phyloP scores from a whole-genome alignment of 2,113 vertebrate species.

The Anoplopoma fimbria region DNA sequence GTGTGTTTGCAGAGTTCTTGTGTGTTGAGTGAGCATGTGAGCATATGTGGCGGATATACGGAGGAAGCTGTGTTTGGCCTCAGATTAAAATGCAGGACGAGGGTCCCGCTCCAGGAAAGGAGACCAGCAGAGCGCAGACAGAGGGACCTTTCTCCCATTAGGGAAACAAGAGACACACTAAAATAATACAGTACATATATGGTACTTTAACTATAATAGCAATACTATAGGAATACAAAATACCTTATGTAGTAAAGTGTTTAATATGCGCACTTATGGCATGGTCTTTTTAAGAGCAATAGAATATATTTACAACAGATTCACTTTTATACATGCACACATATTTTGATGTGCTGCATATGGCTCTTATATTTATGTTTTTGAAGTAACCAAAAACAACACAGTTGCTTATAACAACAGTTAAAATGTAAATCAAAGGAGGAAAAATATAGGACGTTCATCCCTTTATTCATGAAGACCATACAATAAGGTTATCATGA shows the following conservation, averaged over 20 bases:
- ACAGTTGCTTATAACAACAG: background rate
- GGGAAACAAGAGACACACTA: constrained; percentile 39
- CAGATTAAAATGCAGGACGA: constrained; percentile 79
- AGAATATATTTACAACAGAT: background rate
- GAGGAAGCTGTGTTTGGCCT: constrained; percentile 81
- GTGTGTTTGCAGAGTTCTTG: constrained; percentile 9
- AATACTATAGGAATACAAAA: background rate
- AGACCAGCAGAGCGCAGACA: constrained; percentile 52
- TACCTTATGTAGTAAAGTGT: background rate
- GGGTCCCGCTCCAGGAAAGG: constrained; percentile 71
- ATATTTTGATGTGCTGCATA: background rate
- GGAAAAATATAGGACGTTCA: background rate
- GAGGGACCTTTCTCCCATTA: constrained; percentile 61
- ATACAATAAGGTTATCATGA: background rate
- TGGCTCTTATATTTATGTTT: background rate
- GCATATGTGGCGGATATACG: constrained; percentile 64
- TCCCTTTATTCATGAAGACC: background rate
- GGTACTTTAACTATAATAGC: background rate
- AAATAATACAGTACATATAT: constrained; percentile 4
- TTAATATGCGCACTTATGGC: background rate
- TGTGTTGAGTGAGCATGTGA: constrained; percentile 39
- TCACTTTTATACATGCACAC: background rate
- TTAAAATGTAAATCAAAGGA: background rate
- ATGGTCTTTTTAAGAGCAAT: background rate
- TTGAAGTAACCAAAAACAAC: background rate